Base-by-base conservation (phyloP, 2,113 vertebrate genomes). In the Sebastes schlegelii region DNA sequence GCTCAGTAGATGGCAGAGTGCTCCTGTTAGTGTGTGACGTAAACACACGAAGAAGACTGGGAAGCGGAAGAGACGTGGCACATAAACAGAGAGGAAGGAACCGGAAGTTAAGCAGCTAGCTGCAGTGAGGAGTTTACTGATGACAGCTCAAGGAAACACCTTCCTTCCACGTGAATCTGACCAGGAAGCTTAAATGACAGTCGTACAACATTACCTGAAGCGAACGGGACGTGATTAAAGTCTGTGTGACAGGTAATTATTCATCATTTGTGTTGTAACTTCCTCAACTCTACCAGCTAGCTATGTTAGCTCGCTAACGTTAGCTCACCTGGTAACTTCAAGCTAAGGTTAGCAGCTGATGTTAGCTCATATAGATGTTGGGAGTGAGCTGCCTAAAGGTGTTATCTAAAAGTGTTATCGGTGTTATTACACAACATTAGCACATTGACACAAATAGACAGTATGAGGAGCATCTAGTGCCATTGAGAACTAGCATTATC, bases 1-100 rank as follows among this genome's bases (percentile, higher is more conserved):
- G 16, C 1, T 1, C 93, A 42, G 54, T 11, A 92, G 91, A 13
- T 61, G 91, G 90, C 86, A 14, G 69, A 45, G 8, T 45, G 7
- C 11, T 0, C 5, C 1, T 10, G 19, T 6, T 14, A 1, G 4
- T n/a, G 8, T 13, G 7, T 45, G 0, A 40, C 5, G 3, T 11
- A n/a, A 46, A 78, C 0, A 16, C 70, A 62, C 58, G 83, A 90
- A 67, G 83, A 85, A 83, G 77, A 80, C 0, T 9, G 19, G 21
- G 49, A 87, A 84, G 81, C 92, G 93, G 93, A 93, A 93, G 91
- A 90, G 92, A 94, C 93, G 93, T 94, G 93, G 93, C 93, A 94
- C 76, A 92, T 87, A 93, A 91, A 93, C 92, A 93, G 52, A 85
- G 77, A 91, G 87, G 85, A 90, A 90, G 86, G 42, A 68, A 63